Base-by-base conservation (phyloP, 1,140 invertebrate genomes). In the Platyura marginata region DNA sequence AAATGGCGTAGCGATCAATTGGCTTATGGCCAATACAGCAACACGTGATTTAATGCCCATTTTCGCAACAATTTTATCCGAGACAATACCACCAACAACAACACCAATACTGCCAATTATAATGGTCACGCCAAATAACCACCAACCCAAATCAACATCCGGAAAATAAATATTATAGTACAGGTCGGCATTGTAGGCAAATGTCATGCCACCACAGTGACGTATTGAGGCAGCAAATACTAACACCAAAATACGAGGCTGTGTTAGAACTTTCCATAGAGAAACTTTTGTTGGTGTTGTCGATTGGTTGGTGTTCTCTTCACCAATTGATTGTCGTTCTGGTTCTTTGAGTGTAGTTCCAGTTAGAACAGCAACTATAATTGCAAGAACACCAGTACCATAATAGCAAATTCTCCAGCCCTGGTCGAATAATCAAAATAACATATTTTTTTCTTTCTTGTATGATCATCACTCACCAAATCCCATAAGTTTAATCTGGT, bases 371-470 rank as follows among this genome's bases (percentile, higher is more conserved):
- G 77, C 76, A 10, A 92, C 62, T 6, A 89, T 65, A 0, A 93
- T 36, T 1, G 86, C 84, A 2, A 91, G 68, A 13, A 87, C 72
- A 16, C 86, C 89, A 25, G 81, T 76, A 3, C 81, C 75, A 51
- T 85, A 79, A 60, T 91, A 95, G 19, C 82, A 80, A 18, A 85
- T 72, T 52, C 90, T 69, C 89, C 90, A 95, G 21, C 86, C 85
- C 77, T 85, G 58, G 16, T 51, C 48, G 46, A 41, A 33, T n/a
- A 35, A 33, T 42, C 19, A 21, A 42, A 33, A 42, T 4, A 37
- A 34, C 11, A 37, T 19, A 16, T 18, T 15, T 37, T 37, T 16
- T 16, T 37, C 33, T 37, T n/a, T n/a, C n/a, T n/a, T n/a, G n/a
- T n/a, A n/a, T n/a, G n/a, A n/a, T n/a, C n/a, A n/a, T 34, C 35